Base-by-base conservation (phyloP, 92 coral and sea anemone genomes). In the Scolanthus callimorphus region DNA sequence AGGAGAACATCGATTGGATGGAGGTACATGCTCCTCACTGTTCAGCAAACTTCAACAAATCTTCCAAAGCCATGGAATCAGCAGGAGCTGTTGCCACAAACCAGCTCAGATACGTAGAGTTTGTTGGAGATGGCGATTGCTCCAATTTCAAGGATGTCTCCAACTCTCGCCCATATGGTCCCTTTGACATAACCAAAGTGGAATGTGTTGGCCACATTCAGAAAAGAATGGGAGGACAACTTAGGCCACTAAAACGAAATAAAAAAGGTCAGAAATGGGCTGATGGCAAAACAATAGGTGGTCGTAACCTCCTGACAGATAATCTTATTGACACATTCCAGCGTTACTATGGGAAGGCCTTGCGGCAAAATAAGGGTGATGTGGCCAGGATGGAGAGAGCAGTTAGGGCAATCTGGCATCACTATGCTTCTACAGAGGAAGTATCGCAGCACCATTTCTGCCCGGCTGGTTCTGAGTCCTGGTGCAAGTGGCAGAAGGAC, bases 101-200 rank as follows among this genome's bases (percentile, higher is more conserved):
- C 43, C 64, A 54, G 6, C 62, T 46, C 24, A 52, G 47, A 1
- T 65, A 65, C 41, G 60, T 59, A 13, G 74, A 74, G 28, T 74
- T 74, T 74, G 73, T 74, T 29, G 74, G 81, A 9, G 81, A 65
- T 74, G 74, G 74, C 15, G 74, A 74, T 24, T 74, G 74, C 59
- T 74, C 74, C 0, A 53, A 60, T 19, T 62, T 31, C 27, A 51
- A 49, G 27, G 76, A 67, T 51, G 82, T 59, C 6, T 65, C 60
- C 25, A 67, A 67, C 27, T 39, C 76, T 4, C 56, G 57, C 25
- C 76, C 70, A 23, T 76, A 60, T 50, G 70, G 82, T 20, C 31
- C 59, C 23, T 62, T 46, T 19, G 17, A 11, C 15, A 46, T 76
- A 1, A 55, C 48, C 17, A 74, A 67, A 17, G 65, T 76, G 26